Percentiles rank a stretch among this genome's conserved stretches.
These are phyloP conservation scores for Speoplatyrhinus poulsoni DNA, from an alignment of 2,113 vertebrate genomes.

Conservation along the genomic window DNA sequence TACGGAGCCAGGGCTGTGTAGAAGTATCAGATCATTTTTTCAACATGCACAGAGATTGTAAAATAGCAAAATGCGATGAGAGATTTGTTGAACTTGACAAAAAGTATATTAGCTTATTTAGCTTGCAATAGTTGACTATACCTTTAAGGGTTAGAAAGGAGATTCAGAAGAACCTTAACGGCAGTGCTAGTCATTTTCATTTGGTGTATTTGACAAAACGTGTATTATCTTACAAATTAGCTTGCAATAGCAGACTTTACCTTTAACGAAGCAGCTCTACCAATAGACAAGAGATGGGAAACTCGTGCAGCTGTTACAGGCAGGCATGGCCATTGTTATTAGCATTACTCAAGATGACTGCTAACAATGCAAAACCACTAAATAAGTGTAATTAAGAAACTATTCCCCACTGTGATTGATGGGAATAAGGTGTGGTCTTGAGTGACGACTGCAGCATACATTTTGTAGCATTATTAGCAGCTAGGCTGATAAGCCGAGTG, in stretches of 20 bases:
- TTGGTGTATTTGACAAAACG: neutral
- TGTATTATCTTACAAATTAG: no score
- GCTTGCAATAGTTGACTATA: no score
- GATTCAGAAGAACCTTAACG: no score
- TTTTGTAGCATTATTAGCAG: conserved; percentile 33
- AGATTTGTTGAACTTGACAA: no score
- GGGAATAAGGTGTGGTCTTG: conserved; percentile 24
- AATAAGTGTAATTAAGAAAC: conserved; percentile 31
- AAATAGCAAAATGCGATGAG: no score
- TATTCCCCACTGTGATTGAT: conserved; percentile 38
- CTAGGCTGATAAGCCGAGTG: conserved; percentile 47
- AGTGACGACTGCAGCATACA: conserved; percentile 49
- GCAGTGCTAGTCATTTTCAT: no score
- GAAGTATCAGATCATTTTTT: no score
- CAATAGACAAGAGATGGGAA: conserved; percentile 7
- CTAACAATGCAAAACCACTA: conserved; percentile 13
- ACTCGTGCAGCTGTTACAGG: conserved; percentile 9
- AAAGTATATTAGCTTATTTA: no score
- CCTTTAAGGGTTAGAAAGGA: no score
- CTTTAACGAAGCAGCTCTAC: neutral
- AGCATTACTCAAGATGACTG: neutral
- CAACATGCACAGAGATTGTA: no score
- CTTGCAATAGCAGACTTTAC: no score
- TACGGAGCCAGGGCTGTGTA: no score
- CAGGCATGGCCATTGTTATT: neutral